Percentiles rank a stretch among this genome's conserved stretches.
These are phyloP conservation scores for Megalops cyprinoides DNA, from an alignment of 2,797 vertebrate species.

Conservation along the genomic window DNA sequence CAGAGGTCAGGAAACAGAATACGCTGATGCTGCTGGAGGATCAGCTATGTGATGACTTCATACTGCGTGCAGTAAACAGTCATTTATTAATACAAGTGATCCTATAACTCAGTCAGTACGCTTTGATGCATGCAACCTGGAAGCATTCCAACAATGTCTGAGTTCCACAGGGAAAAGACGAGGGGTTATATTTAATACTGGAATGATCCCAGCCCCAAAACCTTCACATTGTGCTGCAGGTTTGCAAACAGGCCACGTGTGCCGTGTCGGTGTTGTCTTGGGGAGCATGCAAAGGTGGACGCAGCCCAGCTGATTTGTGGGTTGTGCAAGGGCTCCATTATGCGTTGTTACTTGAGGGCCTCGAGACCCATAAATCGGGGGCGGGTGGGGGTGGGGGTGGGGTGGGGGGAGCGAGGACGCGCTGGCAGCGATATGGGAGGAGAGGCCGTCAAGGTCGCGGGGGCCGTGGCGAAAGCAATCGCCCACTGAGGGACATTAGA, in stretches of 20 bases:
- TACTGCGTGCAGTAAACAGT: too few relatives aligned
- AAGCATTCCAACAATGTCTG: not conserved
- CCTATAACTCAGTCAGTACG: too few relatives aligned
- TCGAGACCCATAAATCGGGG: slow-evolving; percentile 46
- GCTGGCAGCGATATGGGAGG: not conserved
- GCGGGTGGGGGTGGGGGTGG: slow-evolving; percentile 4
- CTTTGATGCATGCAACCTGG: not conserved
- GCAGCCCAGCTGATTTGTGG: slow-evolving; percentile 46
- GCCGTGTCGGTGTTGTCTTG: not conserved
- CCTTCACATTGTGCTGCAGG: not conserved
- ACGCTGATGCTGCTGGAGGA: slow-evolving; percentile 2
- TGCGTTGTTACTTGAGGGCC: slow-evolving; percentile 37
- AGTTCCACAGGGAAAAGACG: not conserved
- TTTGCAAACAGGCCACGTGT: not conserved
- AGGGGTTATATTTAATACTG: not conserved
- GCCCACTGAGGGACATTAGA: slow-evolving; percentile 25
- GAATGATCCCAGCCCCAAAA: not conserved
- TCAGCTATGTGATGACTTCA: too few relatives aligned
- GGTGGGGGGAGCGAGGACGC: slow-evolving; percentile 16
- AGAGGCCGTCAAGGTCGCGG: slow-evolving; percentile 37
- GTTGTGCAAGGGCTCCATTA: slow-evolving; percentile 39
- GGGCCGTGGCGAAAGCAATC: slow-evolving; percentile 23
- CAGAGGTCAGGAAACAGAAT: slow-evolving; percentile 12
- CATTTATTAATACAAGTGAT: not conserved
- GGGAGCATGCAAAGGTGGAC: slow-evolving; percentile 25